These are phyloP conservation scores for Tethya wilhelma DNA, from an alignment of 37 sponge, comb jelly and placozoan species.

Conservation along the genomic window DNA sequence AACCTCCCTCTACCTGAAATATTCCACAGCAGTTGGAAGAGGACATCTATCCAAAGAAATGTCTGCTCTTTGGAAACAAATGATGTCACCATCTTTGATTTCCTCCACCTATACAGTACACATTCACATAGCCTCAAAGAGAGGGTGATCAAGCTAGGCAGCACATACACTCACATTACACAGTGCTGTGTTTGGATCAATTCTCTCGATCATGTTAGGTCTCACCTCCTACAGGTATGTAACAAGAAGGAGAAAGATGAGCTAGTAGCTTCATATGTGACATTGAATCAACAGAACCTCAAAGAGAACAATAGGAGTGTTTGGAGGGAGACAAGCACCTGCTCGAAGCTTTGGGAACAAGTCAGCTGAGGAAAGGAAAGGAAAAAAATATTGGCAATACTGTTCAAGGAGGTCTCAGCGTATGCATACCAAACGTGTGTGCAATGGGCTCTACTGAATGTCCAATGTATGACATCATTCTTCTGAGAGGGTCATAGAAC, in stretches of 20 bases:
- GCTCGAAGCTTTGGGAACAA: conserved; percentile 65
- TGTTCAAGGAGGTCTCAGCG: no score
- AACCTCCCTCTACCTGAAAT: conserved; percentile 49
- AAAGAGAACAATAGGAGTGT: conserved; percentile 67
- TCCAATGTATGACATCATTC: conserved; percentile 63
- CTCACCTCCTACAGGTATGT: conserved; percentile 69
- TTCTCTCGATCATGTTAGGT: conserved; percentile 72
- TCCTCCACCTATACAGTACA: conserved; percentile 83
- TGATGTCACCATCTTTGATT: conserved; percentile 88
- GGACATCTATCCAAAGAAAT: conserved; percentile 6
- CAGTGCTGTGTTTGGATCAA: conserved; percentile 39
- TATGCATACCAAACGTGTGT: conserved; percentile 62
- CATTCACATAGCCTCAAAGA: not conserved
- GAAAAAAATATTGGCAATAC: not conserved
- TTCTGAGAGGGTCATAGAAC: conserved; percentile 78
- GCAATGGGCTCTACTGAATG: conserved; percentile 59
- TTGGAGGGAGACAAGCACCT: conserved; percentile 54
- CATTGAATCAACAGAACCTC: conserved; percentile 48
- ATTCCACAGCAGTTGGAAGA: conserved; percentile 45
- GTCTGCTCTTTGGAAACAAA: conserved; percentile 86
- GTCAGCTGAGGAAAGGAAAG: conserved; percentile 44
- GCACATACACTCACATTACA: conserved; percentile 42
- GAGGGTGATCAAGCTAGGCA: not conserved
- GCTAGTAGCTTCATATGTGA: not conserved
- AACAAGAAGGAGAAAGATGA: not conserved